Evolutionary conservation across 1,140 invertebrate genomes (phyloP), one percentile per base, ranked within the genome.

Genomic region (Lepidurus packardi): DNA sequence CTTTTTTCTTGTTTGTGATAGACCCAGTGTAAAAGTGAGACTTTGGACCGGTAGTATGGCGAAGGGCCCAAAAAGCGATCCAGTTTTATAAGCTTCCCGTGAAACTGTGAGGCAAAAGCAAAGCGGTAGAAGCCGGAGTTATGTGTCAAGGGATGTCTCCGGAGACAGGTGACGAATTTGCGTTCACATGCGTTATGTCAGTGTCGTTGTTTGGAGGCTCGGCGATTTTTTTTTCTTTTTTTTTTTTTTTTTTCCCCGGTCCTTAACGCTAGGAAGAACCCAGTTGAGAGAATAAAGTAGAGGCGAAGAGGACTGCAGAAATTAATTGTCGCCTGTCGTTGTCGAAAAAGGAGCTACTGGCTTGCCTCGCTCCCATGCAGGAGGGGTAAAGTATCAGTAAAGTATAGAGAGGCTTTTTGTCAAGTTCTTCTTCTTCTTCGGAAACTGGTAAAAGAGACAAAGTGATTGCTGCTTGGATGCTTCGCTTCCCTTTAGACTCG

Each of bases 121-220:
- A 65, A 47, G 16, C 34, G 34, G 34, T 34, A 34, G 34, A 34
- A 34, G 34, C 34, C 34, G n/a, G 53, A 65, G 16, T 65, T 65
- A 65, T 65, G 53, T 65, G 53, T 65, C 53, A 65, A 65, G 21
- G 16, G 21, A 16, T 13, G 53, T 34, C 34, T 34, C 34, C 8
- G 53, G 16, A 65, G 53, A 65, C 53, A 65, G 53, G 53, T 65
- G 53, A 65, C 53, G 53, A 65, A 65, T 65, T 65, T 65, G 53
- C 53, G 53, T 65, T 65, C 53, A 65, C 53, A 65, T 65, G 53
- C 53, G 53, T 65, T 65, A 16, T 65, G 53, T 65, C 53, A 65
- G 16, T 65, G 53, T 65, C 53, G 53, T 65, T 65, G 53, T 65
- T 65, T 65, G 5, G 21, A 65, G 16, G 3, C 34, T 4, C 34